Base-by-base conservation (phyloP, 1,140 invertebrate genomes). In the Philaenus spumarius region DNA sequence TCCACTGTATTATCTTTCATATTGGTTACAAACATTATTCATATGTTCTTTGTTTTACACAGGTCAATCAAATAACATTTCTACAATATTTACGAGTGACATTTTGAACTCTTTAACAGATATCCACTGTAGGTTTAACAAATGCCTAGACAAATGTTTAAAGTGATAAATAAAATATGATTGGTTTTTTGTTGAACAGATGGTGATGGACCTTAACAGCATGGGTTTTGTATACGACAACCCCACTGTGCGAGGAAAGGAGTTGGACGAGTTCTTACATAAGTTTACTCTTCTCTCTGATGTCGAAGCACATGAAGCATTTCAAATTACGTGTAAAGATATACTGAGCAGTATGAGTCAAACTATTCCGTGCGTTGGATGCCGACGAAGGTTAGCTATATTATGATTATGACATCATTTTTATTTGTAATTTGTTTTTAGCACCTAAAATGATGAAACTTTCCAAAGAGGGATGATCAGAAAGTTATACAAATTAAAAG, bases 331-430 rank as follows among this genome's bases (percentile, higher is more conserved):
- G n/a, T 84, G 82, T 66, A 82, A 85, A 64, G 86, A 92, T 73
- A 83, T 95, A 56, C 79, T 91, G 66, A 81, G 82, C 64, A 84
- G 93, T 67, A 77, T 95, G 51, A 85, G 89, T 73, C 89, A 93
- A 75, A 85, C 84, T 69, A 90, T 95, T 67, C 90, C 91, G 52
- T 95, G 93, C 80, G 89, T 95, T 69, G 92, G 93, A 46, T 95
- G 92, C 73, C 79, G 91, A 64, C 81, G 88, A 81, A 93, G 89
- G 90, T 91, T 78, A 66, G 60, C 42, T 56, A 40, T 42, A 43
- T 39, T n/a, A 5, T 34, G 17, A 35, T 52, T 11, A 39, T n/a
- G 6, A 35, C 9, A 30, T 24, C 20, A n/a, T n/a, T n/a, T n/a
- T n/a, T n/a, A n/a, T n/a, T n/a, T n/a, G n/a, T n/a, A n/a, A n/a